Conservation (phyloP, 2,797 vertebrate species). For the Myiotriccus ornatus region DNA sequence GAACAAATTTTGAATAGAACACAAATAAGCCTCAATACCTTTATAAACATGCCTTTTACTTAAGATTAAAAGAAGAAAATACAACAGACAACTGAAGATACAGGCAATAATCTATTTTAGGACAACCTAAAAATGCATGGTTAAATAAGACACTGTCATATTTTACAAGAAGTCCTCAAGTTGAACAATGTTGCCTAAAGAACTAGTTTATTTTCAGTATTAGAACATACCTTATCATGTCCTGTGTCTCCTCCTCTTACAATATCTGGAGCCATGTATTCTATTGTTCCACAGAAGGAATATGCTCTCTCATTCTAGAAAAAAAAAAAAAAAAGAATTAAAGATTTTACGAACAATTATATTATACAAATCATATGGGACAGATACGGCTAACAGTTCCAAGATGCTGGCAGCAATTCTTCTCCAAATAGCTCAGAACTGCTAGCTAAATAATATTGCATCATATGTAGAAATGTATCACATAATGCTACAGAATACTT, state of each 20-base stretch:
- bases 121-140: background rate
- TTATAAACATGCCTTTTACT: background rate
- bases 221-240: conserved; percentile 90
- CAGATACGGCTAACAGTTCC: conserved; percentile 31
- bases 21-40: background rate
- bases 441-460: conserved; percentile 42
- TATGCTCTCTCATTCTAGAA: conserved; percentile 89
- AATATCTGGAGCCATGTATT: conserved; percentile 99
- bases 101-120: background rate
- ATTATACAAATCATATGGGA: background rate
- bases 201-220: background rate
- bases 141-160: background rate
- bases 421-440: conserved; percentile 61
- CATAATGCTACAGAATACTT: background rate
- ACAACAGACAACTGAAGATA: background rate
- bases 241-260: conserved; percentile 92
- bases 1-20: background rate
- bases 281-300: conserved; percentile 97
- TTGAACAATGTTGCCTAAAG: background rate
- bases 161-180: background rate
- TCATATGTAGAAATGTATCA: background rate
- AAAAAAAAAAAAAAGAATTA: conserved; percentile 5
- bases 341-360: background rate
- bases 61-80: background rate
- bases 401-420: conserved; percentile 45